Evolutionary conservation across 1,140 invertebrate genomes (phyloP), one percentile per base, ranked within the genome.

Genomic region (Bacillus rossius): DNA sequence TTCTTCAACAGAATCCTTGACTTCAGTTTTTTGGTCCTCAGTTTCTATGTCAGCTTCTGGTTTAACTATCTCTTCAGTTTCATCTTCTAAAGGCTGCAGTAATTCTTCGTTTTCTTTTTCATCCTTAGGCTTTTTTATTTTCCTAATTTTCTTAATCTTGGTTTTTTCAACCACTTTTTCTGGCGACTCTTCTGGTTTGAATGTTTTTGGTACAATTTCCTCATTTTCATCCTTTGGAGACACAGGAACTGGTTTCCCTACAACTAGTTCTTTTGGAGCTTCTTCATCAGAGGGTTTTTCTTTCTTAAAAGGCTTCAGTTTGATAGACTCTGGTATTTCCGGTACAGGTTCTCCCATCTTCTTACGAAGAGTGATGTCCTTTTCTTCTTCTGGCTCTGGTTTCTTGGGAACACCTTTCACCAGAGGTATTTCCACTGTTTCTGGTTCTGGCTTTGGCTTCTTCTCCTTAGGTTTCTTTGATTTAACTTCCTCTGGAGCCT

Each of bases 401-500:
- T 75, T 68, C 63, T 83, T 82, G 1, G 83, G 81, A 57, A 70
- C 67, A 2, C 81, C 81, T 37, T 78, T 77, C 47, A 76, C 67
- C 17, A 83, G 65, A 20, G 76, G 73, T 13, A 59, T 48, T 60
- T 80, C 62, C 60, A 77, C 74, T 1, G 63, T 62, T 61, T 81
- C 81, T 55, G 79, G 80, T 45, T 78, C 75, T 14, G 73, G 75
- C 59, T 81, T 80, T 29, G 73, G 72, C 67, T 79, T 77, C 62
- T 78, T 63, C 52, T 66, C 69, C 71, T 78, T 52, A 10, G 77
- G 69, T 71, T 78, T 62, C 57, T 65, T 60, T 61, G 73, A 53
- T 70, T 70, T 60, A 7, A 34, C 29, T 10, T 34, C 29, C 10
- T 34, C 29, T 34, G 29, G 29, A 34, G 10, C 29, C 66, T 81